Evolutionary conservation across 1,140 invertebrate species (phyloP), one percentile per base, ranked within the genome.

Genomic region (Maniola jurtina): DNA sequence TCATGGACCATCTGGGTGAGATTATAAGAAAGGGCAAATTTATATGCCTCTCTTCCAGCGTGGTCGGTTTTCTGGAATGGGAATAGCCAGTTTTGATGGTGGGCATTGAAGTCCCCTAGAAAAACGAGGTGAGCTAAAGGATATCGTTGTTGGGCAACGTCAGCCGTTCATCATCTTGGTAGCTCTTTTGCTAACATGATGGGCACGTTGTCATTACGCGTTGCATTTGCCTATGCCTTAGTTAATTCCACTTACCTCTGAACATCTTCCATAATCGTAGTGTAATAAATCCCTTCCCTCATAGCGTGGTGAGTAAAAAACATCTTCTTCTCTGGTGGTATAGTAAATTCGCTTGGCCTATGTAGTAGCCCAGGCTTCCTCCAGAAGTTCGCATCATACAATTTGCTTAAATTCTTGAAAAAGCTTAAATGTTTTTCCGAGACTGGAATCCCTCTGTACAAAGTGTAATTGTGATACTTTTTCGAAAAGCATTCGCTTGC

Each of bases 301-400:
- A 72, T 52, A 6, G 80, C 81, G 11, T 71, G 66, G 25, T 55
- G 61, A 7, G 71, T 16, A 50, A 86, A 84, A 0, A 60, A 5
- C 0, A 14, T 5, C 16, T 74, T 79, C 10, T 79, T 57, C 2
- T 80, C 67, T 35, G 86, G 86, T 6, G 64, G 36, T 25, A 88
- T 76, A 0, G 81, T 42, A 50, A 88, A 84, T 11, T 86, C 84
- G 5, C 80, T 68, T 7, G 79, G 77, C 38, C 54, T 79, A 25
- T 80, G 60, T 0, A 82, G 6, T 2, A 61, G 10, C 0, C 84
- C 77, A 3, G 86, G 81, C 0, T 33, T 33, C 25, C 77, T 75
- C 86, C 86, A 88, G 63, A 75, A 86, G 50, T 82, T 73, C 0
- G 77, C 76, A 55, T 80, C 56, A 55, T 79, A 81, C 1, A 71